Evolutionary conservation across 2,888 invertebrate genomes (phyloP).

Genomic region (Ormyrus rosae): DNA sequence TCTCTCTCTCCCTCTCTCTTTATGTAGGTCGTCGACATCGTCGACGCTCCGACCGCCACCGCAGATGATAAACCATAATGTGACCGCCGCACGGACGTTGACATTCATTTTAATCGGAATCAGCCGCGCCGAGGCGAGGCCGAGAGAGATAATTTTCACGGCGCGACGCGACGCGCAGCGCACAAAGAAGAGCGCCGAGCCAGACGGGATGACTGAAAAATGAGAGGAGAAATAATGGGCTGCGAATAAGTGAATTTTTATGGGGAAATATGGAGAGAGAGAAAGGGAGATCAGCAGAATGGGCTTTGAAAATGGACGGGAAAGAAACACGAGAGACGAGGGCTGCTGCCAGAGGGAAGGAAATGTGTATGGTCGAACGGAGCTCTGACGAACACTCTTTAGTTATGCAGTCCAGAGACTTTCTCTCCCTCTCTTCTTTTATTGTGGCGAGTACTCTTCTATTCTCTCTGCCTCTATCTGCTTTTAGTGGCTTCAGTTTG

Average conservation of each 20-base stretch:
- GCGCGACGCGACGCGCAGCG: not conserved
- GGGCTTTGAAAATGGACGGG: constrained; percentile 13
- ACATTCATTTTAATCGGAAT: constrained; percentile 52
- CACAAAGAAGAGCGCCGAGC: not conserved
- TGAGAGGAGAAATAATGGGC: constrained; percentile 44
- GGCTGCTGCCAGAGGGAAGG: not conserved
- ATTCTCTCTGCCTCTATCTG: not conserved
- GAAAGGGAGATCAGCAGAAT: not conserved
- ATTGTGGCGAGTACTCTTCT: constrained; percentile 9
- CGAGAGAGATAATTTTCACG: constrained; percentile 29
- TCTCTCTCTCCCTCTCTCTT: constrained; percentile 7
- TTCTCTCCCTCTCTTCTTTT: constrained; percentile 44
- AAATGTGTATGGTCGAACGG: constrained; percentile 27
- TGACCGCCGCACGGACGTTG: constrained; percentile 44
- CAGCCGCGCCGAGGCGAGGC: constrained; percentile 16
- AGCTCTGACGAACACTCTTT: constrained; percentile 30
- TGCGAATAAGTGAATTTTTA: constrained; percentile 53
- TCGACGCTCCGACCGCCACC: not conserved
- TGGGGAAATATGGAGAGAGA: constrained; percentile 46
- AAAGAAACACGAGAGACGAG: not conserved
- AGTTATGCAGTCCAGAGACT: constrained; percentile 47
- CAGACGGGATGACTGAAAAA: constrained; percentile 29
- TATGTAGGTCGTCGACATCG: constrained; percentile 26
- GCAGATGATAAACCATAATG: constrained; percentile 50
- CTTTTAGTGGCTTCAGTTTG: constrained; percentile 33